These are phyloP conservation scores for Centrocercus urophasianus DNA, from an alignment of 2,113 vertebrate genomes.

Conservation along the genomic window DNA sequence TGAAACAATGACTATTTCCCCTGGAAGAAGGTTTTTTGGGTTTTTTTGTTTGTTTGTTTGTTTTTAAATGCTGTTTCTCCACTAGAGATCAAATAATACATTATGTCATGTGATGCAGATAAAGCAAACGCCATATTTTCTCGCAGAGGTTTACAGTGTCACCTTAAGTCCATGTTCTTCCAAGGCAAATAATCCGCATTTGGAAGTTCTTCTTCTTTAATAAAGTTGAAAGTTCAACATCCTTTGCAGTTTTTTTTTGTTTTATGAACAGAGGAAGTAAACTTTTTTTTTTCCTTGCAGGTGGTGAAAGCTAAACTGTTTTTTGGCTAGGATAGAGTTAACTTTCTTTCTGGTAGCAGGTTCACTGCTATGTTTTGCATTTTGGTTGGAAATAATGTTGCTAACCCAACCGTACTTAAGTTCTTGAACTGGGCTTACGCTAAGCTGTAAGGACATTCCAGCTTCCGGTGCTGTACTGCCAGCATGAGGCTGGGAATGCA, in stretches of 20 bases:
- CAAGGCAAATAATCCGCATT: neutral
- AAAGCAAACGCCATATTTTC: neutral
- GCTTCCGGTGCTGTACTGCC: neutral
- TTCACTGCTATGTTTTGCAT: neutral
- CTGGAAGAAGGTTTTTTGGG: neutral
- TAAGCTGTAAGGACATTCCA: neutral
- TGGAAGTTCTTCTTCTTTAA: slow-evolving; percentile 11
- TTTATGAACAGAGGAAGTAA: slow-evolving; percentile 38
- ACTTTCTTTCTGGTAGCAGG: neutral
- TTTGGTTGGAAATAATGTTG: neutral
- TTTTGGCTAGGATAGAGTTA: neutral
- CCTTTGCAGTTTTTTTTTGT: slow-evolving; percentile 3
- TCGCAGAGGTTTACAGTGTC: neutral
- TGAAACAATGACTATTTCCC: neutral
- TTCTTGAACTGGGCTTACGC: neutral
- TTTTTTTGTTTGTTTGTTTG: neutral
- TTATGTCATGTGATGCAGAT: neutral
- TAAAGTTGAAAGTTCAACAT: slow-evolving; percentile 32
- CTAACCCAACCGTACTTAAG: neutral
- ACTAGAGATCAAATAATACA: neutral
- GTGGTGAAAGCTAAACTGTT: neutral
- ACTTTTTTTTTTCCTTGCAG: neutral
- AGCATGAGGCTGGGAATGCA: neutral
- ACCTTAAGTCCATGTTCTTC: neutral
- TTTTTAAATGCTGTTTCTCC: neutral